phyloP scores from a whole-genome alignment of 2,113 vertebrate species.

The Marmota flaviventris region DNA sequence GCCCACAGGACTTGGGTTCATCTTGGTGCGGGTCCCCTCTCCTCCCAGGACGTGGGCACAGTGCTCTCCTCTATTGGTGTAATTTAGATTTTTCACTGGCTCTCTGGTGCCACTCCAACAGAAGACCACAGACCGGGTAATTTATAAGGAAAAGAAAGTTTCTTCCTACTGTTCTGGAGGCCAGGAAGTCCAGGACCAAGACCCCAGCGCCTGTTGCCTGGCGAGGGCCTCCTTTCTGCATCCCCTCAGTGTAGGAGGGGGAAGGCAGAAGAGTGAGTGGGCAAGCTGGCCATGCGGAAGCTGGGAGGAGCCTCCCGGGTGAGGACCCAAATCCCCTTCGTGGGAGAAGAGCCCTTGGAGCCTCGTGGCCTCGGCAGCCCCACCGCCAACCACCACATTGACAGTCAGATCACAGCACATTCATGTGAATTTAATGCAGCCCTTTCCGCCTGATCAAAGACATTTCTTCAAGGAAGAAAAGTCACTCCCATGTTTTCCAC shows the following conservation, averaged over 20 bases:
- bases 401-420: neutral
- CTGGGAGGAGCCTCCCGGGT: too few relatives aligned
- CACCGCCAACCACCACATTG: neutral
- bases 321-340: too few relatives aligned
- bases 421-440: neutral
- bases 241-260: neutral
- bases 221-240: neutral
- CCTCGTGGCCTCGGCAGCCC: fast-evolving
- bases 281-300: too few relatives aligned
- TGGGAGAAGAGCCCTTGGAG: fast-evolving
- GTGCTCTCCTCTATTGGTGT: neutral
- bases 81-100: neutral
- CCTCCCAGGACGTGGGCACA: neutral
- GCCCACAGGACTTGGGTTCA: neutral
- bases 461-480: neutral
- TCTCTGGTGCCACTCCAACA: neutral
- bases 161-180: neutral
- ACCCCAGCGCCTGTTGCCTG: neutral
- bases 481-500: fast-evolving
- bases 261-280: neutral
- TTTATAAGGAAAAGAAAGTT: neutral
- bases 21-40: neutral
- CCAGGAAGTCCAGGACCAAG: neutral
- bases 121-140: neutral
- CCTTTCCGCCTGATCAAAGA: neutral